phyloP scores from a whole-genome alignment of 2,888 invertebrate genomes.

The Troides helena region DNA sequence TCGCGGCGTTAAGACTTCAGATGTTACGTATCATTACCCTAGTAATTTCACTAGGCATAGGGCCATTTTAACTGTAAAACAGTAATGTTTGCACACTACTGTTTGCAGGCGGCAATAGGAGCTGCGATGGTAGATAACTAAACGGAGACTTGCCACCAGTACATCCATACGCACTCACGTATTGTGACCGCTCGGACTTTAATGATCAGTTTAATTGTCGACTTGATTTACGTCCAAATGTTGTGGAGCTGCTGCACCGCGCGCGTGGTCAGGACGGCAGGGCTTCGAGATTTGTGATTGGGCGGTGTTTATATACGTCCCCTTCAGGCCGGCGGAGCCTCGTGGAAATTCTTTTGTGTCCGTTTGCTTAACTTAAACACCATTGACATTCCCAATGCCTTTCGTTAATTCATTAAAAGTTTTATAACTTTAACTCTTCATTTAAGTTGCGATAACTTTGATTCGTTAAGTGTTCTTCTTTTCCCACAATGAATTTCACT shows the following conservation, averaged over 20 bases:
- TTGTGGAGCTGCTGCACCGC: slow-evolving; percentile 45
- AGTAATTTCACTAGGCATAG: too few species aligned
- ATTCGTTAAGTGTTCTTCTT: too few species aligned
- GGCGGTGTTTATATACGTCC: slow-evolving; percentile 20
- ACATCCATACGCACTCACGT: neutral
- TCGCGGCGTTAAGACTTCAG: too few species aligned
- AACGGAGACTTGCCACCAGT: too few species aligned
- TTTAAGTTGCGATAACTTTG: too few species aligned
- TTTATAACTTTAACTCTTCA: too few species aligned
- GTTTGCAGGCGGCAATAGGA: too few species aligned
- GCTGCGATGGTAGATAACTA: too few species aligned
- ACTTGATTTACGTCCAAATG: slow-evolving; percentile 33
- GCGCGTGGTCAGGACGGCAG: slow-evolving; percentile 52
- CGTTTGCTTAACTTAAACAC: slow-evolving; percentile 24
- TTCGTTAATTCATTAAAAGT: neutral
- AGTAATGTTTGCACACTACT: too few species aligned
- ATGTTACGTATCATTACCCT: too few species aligned
- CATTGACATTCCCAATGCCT: slow-evolving; percentile 4
- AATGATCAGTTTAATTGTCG: slow-evolving; percentile 29
- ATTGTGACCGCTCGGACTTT: slow-evolving; percentile 17
- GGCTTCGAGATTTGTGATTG: slow-evolving; percentile 58
- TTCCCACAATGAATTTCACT: too few species aligned
- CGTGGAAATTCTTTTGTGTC: slow-evolving; percentile 27
- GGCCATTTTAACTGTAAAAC: too few species aligned
- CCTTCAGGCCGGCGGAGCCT: slow-evolving; percentile 7